Evolutionary conservation across 2,888 invertebrate genomes (phyloP).

Genomic region (Cryptocephalus primarius): DNA sequence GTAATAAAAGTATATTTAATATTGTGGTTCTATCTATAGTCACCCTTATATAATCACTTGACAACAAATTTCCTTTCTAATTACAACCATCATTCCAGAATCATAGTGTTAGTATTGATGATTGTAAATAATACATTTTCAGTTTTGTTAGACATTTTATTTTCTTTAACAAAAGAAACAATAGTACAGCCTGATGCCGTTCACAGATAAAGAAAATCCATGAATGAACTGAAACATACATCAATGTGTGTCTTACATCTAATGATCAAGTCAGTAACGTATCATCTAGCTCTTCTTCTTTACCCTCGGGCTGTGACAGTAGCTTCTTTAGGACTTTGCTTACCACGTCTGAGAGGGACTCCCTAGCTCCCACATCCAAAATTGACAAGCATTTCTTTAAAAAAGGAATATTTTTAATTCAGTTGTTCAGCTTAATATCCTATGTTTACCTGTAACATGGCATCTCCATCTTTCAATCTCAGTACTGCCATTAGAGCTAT

Average conservation of each 20-base stretch:
- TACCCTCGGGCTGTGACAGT: constrained; percentile 64
- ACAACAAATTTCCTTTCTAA: too few species aligned
- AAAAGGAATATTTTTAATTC: background rate
- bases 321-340: constrained; percentile 78
- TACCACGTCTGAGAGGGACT: constrained; percentile 81
- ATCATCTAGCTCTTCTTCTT: constrained; percentile 87
- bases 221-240: too few species aligned
- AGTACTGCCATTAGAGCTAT: constrained; percentile 80
- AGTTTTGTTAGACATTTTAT: too few species aligned
- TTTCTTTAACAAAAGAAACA: too few species aligned
- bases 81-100: too few species aligned
- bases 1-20: background rate
- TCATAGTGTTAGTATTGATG: too few species aligned
- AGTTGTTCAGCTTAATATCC: background rate
- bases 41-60: too few species aligned
- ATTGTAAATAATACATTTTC: too few species aligned
- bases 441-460: constrained; percentile 61
- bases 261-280: constrained; percentile 70
- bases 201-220: too few species aligned
- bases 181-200: too few species aligned
- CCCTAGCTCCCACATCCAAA: constrained; percentile 79
- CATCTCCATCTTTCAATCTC: constrained; percentile 63
- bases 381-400: constrained; percentile 53
- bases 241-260: background rate
- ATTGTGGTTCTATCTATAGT: too few species aligned